Evolutionary conservation across 1,140 invertebrate genomes (phyloP).

Genomic region (Megalonaias nervosa): DNA sequence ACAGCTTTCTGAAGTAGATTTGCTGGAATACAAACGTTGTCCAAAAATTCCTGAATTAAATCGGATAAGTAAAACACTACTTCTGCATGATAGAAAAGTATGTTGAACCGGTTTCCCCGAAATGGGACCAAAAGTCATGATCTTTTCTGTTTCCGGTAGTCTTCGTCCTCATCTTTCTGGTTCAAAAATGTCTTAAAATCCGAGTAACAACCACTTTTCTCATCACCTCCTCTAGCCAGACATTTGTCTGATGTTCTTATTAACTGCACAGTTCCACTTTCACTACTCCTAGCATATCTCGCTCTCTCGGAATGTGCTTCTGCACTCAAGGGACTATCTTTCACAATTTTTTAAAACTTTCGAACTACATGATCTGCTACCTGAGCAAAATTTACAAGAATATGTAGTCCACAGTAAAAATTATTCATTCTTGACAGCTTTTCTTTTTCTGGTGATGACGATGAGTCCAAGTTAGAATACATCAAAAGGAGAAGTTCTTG

Average conservation of each 20-base stretch:
- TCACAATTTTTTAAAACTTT: slow-evolving; percentile 17
- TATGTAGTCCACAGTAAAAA: slow-evolving; percentile 33
- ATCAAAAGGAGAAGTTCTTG: too few relatives aligned
- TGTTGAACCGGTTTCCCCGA: slow-evolving; percentile 37
- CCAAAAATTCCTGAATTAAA: slow-evolving; percentile 25
- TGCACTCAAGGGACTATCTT: slow-evolving; percentile 18
- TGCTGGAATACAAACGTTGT: slow-evolving; percentile 16
- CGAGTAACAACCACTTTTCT: too few relatives aligned
- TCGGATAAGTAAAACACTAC: slow-evolving; percentile 24
- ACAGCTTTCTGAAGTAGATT: slow-evolving; percentile 25
- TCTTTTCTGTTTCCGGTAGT: not conserved
- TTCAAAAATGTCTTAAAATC: slow-evolving; percentile 32
- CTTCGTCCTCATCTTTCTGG: slow-evolving; percentile 17
- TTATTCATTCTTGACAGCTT: slow-evolving; percentile 20
- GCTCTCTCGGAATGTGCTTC: slow-evolving; percentile 19
- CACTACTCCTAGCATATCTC: slow-evolving; percentile 7
- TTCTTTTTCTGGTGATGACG: too few relatives aligned
- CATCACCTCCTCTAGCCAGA: too few relatives aligned
- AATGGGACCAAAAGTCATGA: slow-evolving; percentile 24
- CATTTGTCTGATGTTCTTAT: too few relatives aligned
- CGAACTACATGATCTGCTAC: slow-evolving; percentile 13
- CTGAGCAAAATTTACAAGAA: slow-evolving; percentile 35
- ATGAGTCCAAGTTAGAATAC: too few relatives aligned
- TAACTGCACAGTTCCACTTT: slow-evolving; percentile 21
- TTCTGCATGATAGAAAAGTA: slow-evolving; percentile 40